Percentiles rank a stretch among this genome's conserved stretches.
Conservation (phyloP, 2,797 vertebrate genomes). For the Rhinophrynus dorsalis region DNA sequence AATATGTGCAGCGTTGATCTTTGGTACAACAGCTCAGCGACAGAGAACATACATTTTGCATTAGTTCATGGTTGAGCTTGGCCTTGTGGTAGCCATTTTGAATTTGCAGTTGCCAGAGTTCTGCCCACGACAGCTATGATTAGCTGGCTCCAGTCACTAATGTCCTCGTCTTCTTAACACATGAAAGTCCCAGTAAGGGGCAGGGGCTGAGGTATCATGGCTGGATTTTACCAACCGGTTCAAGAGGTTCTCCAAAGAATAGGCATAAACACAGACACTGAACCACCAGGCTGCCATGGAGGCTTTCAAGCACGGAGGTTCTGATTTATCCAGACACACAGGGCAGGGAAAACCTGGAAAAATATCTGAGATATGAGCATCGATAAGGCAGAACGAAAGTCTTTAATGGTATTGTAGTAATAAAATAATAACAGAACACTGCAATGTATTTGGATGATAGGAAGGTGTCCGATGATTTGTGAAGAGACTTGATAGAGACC, state of each 20-base stretch:
- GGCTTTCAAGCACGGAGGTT: too few species aligned
- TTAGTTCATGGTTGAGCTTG: neutral
- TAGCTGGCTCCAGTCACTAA: too few species aligned
- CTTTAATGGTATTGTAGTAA: too few species aligned
- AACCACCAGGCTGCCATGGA: neutral
- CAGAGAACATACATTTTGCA: constrained; percentile 32
- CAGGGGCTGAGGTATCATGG: constrained; percentile 5
- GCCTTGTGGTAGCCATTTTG: neutral
- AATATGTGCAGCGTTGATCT: constrained; percentile 50
- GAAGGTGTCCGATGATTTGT: too few species aligned
- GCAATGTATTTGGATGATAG: too few species aligned
- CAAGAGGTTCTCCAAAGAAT: neutral
- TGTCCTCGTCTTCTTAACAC: neutral
- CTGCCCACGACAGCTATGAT: neutral
- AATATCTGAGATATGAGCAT: neutral
- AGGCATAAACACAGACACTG: neutral
- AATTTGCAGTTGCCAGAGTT: neutral
- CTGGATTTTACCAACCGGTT: neutral
- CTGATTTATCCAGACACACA: neutral
- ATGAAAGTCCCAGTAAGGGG: neutral
- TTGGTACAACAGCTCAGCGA: constrained; percentile 62
- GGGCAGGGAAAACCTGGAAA: neutral
- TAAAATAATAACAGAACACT: too few species aligned
- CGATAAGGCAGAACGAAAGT: neutral
- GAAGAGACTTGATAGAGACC: too few species aligned